Evolutionary conservation across 2,888 invertebrate species (phyloP), one percentile per base, ranked within the genome.

Genomic region (Drosophila borborema): DNA sequence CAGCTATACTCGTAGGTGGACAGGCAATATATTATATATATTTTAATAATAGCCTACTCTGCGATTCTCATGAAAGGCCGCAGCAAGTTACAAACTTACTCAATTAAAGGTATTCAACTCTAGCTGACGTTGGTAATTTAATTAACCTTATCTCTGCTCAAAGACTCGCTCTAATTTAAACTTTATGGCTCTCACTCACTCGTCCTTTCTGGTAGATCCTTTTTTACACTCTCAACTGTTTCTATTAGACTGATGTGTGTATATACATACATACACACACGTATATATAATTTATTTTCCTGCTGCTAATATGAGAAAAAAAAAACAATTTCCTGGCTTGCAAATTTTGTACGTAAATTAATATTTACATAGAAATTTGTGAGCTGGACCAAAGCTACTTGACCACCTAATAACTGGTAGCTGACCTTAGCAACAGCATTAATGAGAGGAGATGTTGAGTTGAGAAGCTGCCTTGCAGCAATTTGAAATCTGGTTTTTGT

Each of bases 61-160:
- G 54, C 10, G 54, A 23, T 23, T 54, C 54, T 54, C 54, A 54
- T n/a, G 40, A 40, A 36, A 8, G 34, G 9, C 18, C 6, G 12
- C 23, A 23, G 9, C n/a, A 8, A 40, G 38, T 16, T 46, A 16
- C 9, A 40, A 16, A 23, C 5, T 28, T 55, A 10, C 54, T 40
- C 23, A n/a, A 10, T 28, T 40, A n/a, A 40, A 55, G n/a, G 23
- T n/a, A 36, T 55, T 23, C 55, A 12, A 38, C 23, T 36, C 38
- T 3, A 55, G 18, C 38, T 31, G 16, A 40, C 18, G 23, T n/a
- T 41, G n/a, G 55, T 12, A 41, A 55, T 55, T 55, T 55, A 55
- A 55, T 55, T 55, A 55, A 55, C 41, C 8, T 55, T 55, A 55
- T 55, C 55, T 40, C 55, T 38, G 55, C 55, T 28, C 18, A 41